phyloP scores from a whole-genome alignment of 1,140 invertebrate genomes.

The Diachasma alloeum region DNA sequence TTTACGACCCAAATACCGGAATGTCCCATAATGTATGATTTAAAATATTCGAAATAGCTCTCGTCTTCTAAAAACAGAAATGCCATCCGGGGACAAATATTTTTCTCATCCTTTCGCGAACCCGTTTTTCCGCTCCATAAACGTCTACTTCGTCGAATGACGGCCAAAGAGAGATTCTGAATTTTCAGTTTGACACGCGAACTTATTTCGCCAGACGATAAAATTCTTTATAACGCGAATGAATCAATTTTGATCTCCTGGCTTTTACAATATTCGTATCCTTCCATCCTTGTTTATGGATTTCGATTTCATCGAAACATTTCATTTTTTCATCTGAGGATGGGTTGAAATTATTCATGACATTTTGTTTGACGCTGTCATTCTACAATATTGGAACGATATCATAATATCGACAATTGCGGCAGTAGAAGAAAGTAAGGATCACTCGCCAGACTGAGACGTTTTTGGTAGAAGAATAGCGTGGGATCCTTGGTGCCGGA shows the following conservation, averaged over 20 bases:
- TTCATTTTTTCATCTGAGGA: background rate
- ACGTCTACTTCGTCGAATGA: background rate
- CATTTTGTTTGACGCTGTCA: conserved; percentile 8
- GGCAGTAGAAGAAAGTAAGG: background rate
- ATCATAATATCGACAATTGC: background rate
- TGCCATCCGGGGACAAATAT: background rate
- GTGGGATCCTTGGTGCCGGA: conserved; percentile 3
- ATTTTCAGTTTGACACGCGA: background rate
- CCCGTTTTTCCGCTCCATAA: conserved; percentile 1
- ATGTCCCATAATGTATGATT: background rate
- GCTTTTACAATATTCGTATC: background rate
- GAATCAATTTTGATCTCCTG: background rate
- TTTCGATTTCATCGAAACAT: background rate
- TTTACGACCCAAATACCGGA: background rate
- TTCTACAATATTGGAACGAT: background rate
- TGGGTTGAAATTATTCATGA: background rate
- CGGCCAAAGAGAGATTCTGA: background rate
- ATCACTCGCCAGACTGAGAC: background rate
- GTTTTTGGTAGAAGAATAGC: background rate
- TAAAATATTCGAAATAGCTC: background rate
- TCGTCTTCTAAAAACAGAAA: background rate
- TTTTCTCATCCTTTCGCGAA: background rate
- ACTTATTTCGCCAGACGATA: background rate
- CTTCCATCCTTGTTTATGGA: background rate
- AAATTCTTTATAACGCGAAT: background rate